phyloP scores from a whole-genome alignment of 1,140 invertebrate species.

The Panulirus ornatus region DNA sequence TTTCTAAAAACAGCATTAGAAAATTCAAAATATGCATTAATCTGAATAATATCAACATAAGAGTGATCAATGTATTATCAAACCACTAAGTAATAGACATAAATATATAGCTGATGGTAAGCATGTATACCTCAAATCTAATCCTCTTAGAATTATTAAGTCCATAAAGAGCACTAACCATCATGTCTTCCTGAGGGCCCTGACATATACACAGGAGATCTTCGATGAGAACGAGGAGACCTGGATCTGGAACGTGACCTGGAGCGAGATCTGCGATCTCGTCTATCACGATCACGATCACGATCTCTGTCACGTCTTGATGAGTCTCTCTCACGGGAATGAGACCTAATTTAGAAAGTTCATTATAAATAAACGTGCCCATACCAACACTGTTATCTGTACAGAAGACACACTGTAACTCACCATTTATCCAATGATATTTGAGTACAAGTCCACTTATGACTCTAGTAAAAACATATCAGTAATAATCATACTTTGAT shows the following conservation, averaged over 20 bases:
- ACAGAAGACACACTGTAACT: too few species aligned
- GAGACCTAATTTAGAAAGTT: too few species aligned
- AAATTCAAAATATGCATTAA: background rate
- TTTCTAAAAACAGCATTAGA: slow-evolving; percentile 9
- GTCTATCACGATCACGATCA: slow-evolving; percentile 45
- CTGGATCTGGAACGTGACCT: slow-evolving; percentile 57
- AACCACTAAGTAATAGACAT: background rate
- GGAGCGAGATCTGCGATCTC: slow-evolving; percentile 49
- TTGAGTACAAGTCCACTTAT: too few species aligned
- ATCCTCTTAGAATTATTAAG: background rate
- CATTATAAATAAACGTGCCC: too few species aligned
- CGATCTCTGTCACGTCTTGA: slow-evolving; percentile 27
- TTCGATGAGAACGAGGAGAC: slow-evolving; percentile 45
- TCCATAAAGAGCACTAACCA: background rate
- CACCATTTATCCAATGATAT: too few species aligned
- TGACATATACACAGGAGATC: slow-evolving; percentile 57
- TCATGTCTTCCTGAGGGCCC: slow-evolving; percentile 60
- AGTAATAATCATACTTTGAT: too few species aligned
- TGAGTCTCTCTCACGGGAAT: slow-evolving; percentile 54
- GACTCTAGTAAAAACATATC: too few species aligned
- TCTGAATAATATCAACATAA: background rate
- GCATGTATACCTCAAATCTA: background rate
- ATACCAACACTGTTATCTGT: too few species aligned
- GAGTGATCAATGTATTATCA: background rate
- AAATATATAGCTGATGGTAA: background rate